Percentiles rank a stretch among this genome's conserved stretches.
These are phyloP conservation scores for Conus canariensis DNA, from an alignment of 2,888 invertebrate species.

Conservation along the genomic window DNA sequence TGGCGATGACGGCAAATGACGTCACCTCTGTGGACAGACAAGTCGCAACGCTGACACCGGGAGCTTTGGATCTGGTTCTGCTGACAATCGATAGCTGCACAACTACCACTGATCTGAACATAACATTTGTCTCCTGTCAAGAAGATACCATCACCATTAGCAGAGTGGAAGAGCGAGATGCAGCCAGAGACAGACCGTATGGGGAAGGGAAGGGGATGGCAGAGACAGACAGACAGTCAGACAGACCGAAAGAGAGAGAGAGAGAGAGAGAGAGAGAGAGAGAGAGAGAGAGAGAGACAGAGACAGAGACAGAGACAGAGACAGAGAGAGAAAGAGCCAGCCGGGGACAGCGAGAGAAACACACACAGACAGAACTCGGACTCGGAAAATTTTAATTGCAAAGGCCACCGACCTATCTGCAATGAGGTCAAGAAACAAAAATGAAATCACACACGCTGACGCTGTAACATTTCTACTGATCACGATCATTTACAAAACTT, in stretches of 20 bases:
- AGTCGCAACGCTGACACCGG: too few species aligned
- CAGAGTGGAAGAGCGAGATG: not conserved
- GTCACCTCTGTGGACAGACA: conserved; percentile 54
- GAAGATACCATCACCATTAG: too few species aligned
- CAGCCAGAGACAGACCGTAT: not conserved
- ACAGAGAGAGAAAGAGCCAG: not conserved
- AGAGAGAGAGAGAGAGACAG: not conserved
- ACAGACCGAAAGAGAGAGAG: not conserved
- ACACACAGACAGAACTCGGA: not conserved
- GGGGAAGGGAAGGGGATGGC: not conserved
- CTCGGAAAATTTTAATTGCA: too few species aligned
- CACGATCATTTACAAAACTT: too few species aligned
- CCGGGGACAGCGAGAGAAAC: not conserved
- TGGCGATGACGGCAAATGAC: conserved; percentile 68
- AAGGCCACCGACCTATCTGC: too few species aligned
- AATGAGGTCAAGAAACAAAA: too few species aligned
- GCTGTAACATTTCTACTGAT: too few species aligned
- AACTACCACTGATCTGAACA: not conserved
- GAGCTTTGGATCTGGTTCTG: too few species aligned
- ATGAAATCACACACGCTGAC: too few species aligned
- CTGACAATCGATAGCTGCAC: too few species aligned
- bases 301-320: not conserved
- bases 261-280: not conserved
- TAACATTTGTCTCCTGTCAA: not conserved
- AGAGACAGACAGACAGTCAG: not conserved